These are phyloP conservation scores for Lepeophtheirus nordmannii DNA, from an alignment of 2,888 invertebrate species.

Conservation along the genomic window DNA sequence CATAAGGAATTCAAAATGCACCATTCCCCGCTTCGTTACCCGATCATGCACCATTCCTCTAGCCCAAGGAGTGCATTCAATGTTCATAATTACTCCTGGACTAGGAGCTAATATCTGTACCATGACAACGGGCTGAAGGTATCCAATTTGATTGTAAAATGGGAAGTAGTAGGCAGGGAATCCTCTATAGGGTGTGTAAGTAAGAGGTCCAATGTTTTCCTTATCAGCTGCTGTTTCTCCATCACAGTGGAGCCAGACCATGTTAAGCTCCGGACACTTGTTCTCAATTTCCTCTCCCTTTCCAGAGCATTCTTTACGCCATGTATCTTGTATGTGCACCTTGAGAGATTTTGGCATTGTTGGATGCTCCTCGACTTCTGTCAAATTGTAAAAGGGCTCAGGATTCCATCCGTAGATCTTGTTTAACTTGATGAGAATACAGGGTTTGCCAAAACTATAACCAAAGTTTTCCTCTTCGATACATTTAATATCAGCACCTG, in stretches of 20 bases:
- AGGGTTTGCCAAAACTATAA: slow-evolving; percentile 39
- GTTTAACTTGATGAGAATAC: slow-evolving; percentile 41
- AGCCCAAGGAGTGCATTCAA: slow-evolving; percentile 30
- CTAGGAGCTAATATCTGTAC: slow-evolving; percentile 29
- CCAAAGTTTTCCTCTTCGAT: slow-evolving; percentile 21
- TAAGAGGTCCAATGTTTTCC: slow-evolving; percentile 37
- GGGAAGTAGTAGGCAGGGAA: slow-evolving; percentile 30
- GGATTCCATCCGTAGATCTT: slow-evolving; percentile 35
- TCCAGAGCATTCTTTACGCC: background rate
- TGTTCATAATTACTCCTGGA: slow-evolving; percentile 29
- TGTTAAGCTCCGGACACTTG: slow-evolving; percentile 20
- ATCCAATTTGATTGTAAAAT: slow-evolving; percentile 28
- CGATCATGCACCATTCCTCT: slow-evolving; percentile 33
- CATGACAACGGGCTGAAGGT: slow-evolving; percentile 30
- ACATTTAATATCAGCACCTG: slow-evolving; percentile 18
- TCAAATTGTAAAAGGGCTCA: slow-evolving; percentile 29
- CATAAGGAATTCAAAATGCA: slow-evolving; percentile 34
- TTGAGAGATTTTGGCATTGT: slow-evolving; percentile 10
- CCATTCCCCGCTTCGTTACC: slow-evolving; percentile 32
- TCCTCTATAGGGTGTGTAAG: slow-evolving; percentile 35
- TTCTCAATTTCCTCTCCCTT: slow-evolving; percentile 2
- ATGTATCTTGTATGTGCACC: background rate
- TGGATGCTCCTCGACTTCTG: slow-evolving; percentile 29
- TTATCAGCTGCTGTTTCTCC: slow-evolving; percentile 37
- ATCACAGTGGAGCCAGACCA: slow-evolving; percentile 36